Percentiles rank a stretch among this genome's conserved stretches.
These are phyloP conservation scores for Grantiella picta DNA, from an alignment of 2,113 vertebrate species.

Conservation along the genomic window DNA sequence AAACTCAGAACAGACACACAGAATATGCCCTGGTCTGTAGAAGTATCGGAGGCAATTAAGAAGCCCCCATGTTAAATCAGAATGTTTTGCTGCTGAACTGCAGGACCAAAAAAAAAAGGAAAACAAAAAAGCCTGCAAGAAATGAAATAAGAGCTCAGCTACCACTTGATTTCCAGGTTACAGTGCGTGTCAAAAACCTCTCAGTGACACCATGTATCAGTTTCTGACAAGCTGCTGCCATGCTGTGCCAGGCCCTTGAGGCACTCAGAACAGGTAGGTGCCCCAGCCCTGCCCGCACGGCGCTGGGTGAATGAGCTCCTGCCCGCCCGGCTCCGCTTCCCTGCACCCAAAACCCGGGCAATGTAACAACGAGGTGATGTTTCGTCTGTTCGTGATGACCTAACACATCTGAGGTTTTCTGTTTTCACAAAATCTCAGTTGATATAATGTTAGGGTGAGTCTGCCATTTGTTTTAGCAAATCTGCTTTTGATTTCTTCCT, in stretches of 20 bases:
- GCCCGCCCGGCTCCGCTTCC: neutral
- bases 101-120: constrained; percentile 68
- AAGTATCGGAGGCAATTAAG: constrained; percentile 64
- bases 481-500: constrained; percentile 34
- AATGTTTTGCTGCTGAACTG: constrained; percentile 67
- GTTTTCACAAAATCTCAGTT: constrained; percentile 33
- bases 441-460: neutral
- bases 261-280: constrained; percentile 76
- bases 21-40: constrained; percentile 48
- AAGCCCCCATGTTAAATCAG: constrained; percentile 39
- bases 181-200: constrained; percentile 66
- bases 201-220: constrained; percentile 67
- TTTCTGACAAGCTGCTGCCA: constrained; percentile 65
- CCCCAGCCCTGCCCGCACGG: neutral
- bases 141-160: constrained; percentile 70
- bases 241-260: constrained; percentile 72
- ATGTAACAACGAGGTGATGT: constrained; percentile 6
- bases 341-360: neutral
- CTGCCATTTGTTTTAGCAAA: constrained; percentile 14
- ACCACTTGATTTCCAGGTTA: constrained; percentile 67
- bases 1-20: constrained; percentile 44
- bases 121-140: constrained; percentile 56
- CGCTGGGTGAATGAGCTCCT: neutral
- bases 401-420: constrained; percentile 30
- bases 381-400: neutral